Evolutionary conservation across 2,888 invertebrate species (phyloP).

Genomic region (Tridacna gigas): DNA sequence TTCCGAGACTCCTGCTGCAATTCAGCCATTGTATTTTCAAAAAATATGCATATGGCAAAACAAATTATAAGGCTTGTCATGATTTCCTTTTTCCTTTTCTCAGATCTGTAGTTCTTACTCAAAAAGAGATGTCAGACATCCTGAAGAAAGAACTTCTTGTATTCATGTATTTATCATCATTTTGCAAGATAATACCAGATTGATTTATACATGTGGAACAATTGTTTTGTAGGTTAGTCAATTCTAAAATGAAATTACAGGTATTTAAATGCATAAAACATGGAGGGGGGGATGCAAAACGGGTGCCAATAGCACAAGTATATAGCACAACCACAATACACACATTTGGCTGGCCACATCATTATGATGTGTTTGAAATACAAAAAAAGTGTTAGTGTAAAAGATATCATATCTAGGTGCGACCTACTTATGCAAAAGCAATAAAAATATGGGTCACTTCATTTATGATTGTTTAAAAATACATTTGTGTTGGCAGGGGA

Average conservation of each 20-base stretch:
- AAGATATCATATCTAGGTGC: constrained; percentile 2
- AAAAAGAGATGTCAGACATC: no score
- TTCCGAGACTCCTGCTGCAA: no score
- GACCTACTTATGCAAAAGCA: constrained; percentile 7
- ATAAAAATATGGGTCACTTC: not conserved
- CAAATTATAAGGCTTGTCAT: no score
- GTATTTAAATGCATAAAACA: constrained; percentile 1
- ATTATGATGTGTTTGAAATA: constrained; percentile 8
- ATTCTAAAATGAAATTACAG: not conserved
- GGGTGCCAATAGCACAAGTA: constrained; percentile 1
- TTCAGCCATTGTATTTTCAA: no score
- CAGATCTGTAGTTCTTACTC: no score
- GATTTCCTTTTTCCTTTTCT: no score
- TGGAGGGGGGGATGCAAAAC: not conserved
- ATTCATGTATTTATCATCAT: no score
- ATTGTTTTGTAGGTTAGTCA: not conserved
- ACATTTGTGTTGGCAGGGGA: no score
- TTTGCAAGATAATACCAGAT: not conserved
- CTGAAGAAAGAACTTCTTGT: no score
- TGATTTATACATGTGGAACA: not conserved
- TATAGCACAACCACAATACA: constrained; percentile 20
- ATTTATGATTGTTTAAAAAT: not conserved
- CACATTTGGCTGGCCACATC: constrained; percentile 26
- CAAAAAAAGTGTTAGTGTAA: constrained; percentile 21
- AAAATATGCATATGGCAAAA: no score